A percentile compares a stretch with the other conserved stretches of the same genome.
Evolutionary conservation across 2,113 vertebrate genomes (phyloP).

Genomic region (Ptilonorhynchus violaceus): DNA sequence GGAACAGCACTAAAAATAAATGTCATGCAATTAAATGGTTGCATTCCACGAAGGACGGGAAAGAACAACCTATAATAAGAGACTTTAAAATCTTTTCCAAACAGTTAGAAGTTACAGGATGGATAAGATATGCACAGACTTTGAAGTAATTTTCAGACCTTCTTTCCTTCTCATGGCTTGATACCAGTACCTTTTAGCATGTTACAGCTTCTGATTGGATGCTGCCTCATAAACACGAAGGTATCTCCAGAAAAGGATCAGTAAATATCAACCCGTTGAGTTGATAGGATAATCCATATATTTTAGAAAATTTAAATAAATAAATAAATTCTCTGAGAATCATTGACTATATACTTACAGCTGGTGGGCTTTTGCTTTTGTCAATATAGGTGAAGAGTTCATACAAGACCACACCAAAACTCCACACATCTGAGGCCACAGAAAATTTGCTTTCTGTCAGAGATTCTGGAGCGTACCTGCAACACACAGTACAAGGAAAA

Average conservation of each 20-base stretch:
- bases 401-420: slow-evolving; percentile 95
- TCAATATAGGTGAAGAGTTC: slow-evolving; percentile 96
- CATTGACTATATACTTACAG: slow-evolving; percentile 70
- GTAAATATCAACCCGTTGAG: background rate
- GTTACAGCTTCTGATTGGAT: background rate
- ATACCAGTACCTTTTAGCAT: background rate
- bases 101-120: background rate
- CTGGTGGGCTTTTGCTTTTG: slow-evolving; percentile 93
- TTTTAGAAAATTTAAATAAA: background rate
- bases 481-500: background rate
- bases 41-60: accelerated
- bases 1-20: background rate
- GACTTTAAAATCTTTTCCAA: background rate
- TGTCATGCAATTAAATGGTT: background rate
- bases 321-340: background rate
- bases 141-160: background rate
- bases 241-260: background rate
- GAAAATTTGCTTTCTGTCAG: slow-evolving; percentile 97
- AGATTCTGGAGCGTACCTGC: slow-evolving; percentile 97
- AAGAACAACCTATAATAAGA: background rate
- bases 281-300: accelerated
- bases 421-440: slow-evolving; percentile 96
- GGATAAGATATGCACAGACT: background rate
- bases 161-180: background rate
- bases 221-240: background rate